Percentiles rank a stretch among this genome's conserved stretches.
These are phyloP conservation scores for Ganaspis brasiliensis DNA, from an alignment of 2,888 invertebrate genomes.

Conservation along the genomic window DNA sequence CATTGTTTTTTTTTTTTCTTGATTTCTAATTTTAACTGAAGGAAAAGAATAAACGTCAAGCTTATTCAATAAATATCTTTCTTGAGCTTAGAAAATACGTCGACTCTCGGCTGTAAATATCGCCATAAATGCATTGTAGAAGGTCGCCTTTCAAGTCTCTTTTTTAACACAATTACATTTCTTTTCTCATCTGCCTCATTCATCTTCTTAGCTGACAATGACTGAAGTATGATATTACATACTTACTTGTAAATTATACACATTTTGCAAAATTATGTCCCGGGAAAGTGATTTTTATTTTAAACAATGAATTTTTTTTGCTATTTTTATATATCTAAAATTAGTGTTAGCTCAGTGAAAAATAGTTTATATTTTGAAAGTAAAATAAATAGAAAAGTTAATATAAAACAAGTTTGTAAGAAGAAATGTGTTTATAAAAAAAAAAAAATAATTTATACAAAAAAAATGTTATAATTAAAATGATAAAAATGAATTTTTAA, in stretches of 20 bases:
- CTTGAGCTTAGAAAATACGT: neutral
- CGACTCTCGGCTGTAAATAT: slow-evolving; percentile 10
- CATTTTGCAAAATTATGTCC: neutral
- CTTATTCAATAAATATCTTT: neutral
- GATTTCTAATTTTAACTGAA: no score
- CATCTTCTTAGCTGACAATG: slow-evolving; percentile 25
- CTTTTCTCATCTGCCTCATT: slow-evolving; percentile 24
- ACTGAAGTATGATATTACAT: slow-evolving; percentile 13
- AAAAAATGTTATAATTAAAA: no score
- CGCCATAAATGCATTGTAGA: slow-evolving; percentile 22
- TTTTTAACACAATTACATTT: slow-evolving; percentile 29
- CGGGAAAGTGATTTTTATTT: neutral
- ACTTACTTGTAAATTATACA: neutral
- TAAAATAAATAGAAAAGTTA: no score
- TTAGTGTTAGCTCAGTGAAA: no score
- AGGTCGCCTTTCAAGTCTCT: slow-evolving; percentile 19
- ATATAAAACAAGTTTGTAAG: no score
- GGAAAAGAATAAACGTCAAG: no score
- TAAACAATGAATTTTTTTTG: neutral
- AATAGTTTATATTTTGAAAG: no score
- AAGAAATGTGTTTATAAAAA: no score
- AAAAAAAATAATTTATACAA: no score
- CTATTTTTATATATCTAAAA: neutral
- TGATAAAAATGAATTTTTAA: no score
- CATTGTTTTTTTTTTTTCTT: no score